A percentile compares a stretch with the other conserved stretches of the same genome.
Conservation (phyloP, 2,888 invertebrate genomes). For the Pegoplata infirma region DNA sequence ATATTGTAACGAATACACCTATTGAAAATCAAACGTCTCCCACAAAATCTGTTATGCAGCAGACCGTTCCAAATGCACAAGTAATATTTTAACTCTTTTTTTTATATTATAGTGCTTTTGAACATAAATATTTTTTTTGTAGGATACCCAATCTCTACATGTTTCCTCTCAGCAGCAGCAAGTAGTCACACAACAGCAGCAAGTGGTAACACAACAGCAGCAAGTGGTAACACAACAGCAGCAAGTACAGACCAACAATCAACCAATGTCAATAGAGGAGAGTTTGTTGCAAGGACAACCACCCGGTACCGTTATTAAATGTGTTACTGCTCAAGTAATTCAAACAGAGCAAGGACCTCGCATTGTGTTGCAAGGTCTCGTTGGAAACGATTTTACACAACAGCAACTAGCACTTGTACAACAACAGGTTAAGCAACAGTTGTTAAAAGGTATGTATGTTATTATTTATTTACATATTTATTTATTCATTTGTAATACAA, state of each 20-base stretch:
- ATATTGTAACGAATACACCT: conserved; percentile 76
- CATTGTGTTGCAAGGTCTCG: conserved; percentile 90
- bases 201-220: conserved; percentile 50
- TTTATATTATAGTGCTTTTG: background rate
- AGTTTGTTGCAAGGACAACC: conserved; percentile 87
- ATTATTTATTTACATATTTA: too few relatives aligned
- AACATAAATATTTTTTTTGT: conserved; percentile 2
- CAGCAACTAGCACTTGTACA: conserved; percentile 90
- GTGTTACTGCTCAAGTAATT: conserved; percentile 92
- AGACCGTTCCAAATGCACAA: conserved; percentile 49
- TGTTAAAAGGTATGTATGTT: conserved; percentile 87
- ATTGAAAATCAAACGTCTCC: conserved; percentile 66
- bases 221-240: conserved; percentile 60
- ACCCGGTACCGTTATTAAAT: conserved; percentile 91
- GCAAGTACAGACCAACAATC: conserved; percentile 59
- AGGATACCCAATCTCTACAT: conserved; percentile 42
- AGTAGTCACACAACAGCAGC: conserved; percentile 29
- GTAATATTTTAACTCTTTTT: background rate
- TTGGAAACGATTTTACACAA: conserved; percentile 89
- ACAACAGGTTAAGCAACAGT: conserved; percentile 92
- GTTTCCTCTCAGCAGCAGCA: conserved; percentile 58
- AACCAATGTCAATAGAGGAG: conserved; percentile 81
- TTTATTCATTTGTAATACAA: too few relatives aligned
- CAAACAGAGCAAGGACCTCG: conserved; percentile 91
- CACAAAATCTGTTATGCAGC: conserved; percentile 57